These are phyloP conservation scores for Caenorhabditis virilis DNA, from an alignment of 2,888 invertebrate genomes.

Conservation along the genomic window DNA sequence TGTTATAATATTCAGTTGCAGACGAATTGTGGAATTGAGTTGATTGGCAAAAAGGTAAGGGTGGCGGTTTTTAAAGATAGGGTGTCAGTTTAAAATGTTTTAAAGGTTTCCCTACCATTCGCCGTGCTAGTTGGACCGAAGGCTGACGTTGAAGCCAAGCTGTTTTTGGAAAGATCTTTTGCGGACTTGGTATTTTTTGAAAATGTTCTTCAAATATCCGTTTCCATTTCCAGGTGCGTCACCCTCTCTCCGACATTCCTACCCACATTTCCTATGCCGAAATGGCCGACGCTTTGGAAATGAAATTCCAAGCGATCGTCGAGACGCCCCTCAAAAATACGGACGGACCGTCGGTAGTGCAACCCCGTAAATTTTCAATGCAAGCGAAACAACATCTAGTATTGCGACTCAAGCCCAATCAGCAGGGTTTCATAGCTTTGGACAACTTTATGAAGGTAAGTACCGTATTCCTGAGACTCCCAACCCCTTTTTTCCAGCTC, in stretches of 20 bases:
- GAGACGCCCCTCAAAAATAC: constrained; percentile 67
- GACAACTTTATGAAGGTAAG: constrained; percentile 64
- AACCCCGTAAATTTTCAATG: constrained; percentile 59
- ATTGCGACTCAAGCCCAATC: constrained; percentile 59
- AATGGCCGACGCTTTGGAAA: constrained; percentile 66
- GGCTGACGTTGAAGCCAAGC: constrained; percentile 65
- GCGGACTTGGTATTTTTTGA: constrained; percentile 50
- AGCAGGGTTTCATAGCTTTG: constrained; percentile 53
- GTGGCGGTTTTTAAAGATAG: too few relatives aligned
- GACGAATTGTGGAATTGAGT: constrained; percentile 62
- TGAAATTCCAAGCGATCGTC: constrained; percentile 68
- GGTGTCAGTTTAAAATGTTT: too few relatives aligned
- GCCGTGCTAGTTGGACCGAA: constrained; percentile 68
- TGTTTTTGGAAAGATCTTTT: constrained; percentile 66
- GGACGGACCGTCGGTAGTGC: constrained; percentile 61
- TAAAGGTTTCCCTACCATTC: constrained; percentile 67
- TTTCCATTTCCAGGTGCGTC: constrained; percentile 50
- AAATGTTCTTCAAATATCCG: background rate
- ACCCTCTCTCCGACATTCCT: constrained; percentile 65
- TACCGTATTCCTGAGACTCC: background rate
- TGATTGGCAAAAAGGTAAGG: constrained; percentile 62
- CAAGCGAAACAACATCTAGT: constrained; percentile 61
- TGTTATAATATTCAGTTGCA: constrained; percentile 62
- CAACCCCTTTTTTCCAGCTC: constrained; percentile 37
- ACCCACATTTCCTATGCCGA: constrained; percentile 55